Evolutionary conservation across 2,113 vertebrate genomes (phyloP).

Genomic region (Deroptyus accipitrinus): DNA sequence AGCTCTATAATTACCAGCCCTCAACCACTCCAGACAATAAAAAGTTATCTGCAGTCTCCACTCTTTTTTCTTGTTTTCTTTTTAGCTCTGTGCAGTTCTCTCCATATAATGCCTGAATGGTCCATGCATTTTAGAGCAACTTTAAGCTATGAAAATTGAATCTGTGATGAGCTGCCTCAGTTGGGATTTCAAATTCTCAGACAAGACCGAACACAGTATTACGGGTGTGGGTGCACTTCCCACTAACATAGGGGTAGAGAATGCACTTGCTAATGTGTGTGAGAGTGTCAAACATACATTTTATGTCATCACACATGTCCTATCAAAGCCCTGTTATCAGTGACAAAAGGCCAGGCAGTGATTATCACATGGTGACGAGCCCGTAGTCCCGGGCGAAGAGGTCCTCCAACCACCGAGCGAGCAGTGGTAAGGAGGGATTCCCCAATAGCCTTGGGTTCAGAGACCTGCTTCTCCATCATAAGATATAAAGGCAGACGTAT

Average conservation of each 20-base stretch:
- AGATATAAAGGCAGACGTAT: background rate
- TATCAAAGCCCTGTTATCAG: background rate
- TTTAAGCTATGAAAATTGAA: background rate
- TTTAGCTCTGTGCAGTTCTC: background rate
- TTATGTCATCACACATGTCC: background rate
- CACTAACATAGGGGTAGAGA: background rate
- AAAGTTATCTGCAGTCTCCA: background rate
- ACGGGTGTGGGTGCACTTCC: background rate
- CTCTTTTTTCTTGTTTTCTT: background rate
- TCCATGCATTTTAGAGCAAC: background rate
- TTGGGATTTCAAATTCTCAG: background rate
- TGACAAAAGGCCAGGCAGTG: background rate
- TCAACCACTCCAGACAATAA: background rate
- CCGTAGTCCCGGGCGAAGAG: accelerated
- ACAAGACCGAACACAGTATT: background rate
- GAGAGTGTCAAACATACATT: background rate
- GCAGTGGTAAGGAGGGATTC: background rate
- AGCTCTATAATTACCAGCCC: background rate
- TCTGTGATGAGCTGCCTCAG: background rate
- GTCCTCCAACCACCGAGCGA: background rate
- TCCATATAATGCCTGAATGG: background rate
- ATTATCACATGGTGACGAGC: background rate
- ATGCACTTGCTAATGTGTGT: background rate
- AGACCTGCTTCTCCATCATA: background rate
- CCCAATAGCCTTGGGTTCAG: background rate